Evolutionary conservation across 2,888 invertebrate genomes (phyloP).

Genomic region (Drosophila peninsularis): DNA sequence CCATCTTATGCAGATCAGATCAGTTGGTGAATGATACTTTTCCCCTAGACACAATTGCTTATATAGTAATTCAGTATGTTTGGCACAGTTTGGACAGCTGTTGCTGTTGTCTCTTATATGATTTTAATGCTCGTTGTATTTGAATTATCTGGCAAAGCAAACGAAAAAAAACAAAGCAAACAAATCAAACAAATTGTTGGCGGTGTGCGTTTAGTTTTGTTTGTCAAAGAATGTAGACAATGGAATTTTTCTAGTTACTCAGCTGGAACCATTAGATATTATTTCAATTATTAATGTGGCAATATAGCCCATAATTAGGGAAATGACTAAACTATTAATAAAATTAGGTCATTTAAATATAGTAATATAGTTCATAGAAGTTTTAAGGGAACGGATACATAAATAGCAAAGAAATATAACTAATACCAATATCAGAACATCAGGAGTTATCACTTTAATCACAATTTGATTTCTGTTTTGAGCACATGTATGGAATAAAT

Average conservation of each 20-base stretch:
- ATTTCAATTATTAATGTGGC: background rate
- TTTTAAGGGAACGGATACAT: no score
- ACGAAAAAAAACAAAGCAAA: background rate
- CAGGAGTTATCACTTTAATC: no score
- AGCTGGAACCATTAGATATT: background rate
- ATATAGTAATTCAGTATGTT: conserved; percentile 14
- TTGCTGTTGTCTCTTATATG: background rate
- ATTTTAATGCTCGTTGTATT: background rate
- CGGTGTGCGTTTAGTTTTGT: no score
- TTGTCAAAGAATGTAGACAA: no score
- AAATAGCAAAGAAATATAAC: no score
- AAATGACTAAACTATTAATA: background rate
- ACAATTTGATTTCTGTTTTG: no score
- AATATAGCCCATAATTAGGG: background rate
- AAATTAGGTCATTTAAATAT: background rate
- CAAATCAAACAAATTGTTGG: background rate
- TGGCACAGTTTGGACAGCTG: background rate
- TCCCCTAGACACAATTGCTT: background rate
- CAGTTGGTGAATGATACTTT: conserved; percentile 24
- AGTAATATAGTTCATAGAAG: no score
- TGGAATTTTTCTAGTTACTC: background rate
- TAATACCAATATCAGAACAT: no score
- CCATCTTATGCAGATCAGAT: conserved; percentile 19
- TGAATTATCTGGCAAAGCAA: background rate
- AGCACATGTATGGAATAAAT: no score